Evolutionary conservation across 2,888 invertebrate genomes (phyloP).

Genomic region (Acrobasis consociella): DNA sequence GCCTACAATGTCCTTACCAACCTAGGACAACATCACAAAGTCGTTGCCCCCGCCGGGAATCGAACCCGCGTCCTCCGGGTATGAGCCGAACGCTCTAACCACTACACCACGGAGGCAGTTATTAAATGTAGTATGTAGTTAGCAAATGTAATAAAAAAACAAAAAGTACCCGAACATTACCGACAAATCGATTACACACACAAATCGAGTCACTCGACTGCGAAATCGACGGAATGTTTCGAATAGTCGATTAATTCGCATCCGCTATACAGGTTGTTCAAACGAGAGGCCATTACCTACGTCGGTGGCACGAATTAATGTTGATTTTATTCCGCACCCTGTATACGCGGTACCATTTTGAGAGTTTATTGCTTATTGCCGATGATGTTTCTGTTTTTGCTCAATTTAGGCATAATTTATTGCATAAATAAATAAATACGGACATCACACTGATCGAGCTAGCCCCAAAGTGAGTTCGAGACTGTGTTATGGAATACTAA

Average conservation of each 20-base stretch:
- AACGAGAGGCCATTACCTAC: slow-evolving; percentile 71
- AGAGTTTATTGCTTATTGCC: slow-evolving; percentile 45
- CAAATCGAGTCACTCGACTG: slow-evolving; percentile 20
- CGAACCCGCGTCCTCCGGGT: too few species aligned
- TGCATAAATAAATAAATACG: background rate
- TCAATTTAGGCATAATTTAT: slow-evolving; percentile 19
- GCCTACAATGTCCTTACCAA: too few species aligned
- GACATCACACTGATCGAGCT: too few species aligned
- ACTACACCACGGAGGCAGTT: too few species aligned
- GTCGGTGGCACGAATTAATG: slow-evolving; percentile 77
- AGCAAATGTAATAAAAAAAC: too few species aligned
- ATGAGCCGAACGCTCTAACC: too few species aligned
- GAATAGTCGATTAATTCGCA: slow-evolving; percentile 24
- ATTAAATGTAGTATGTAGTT: too few species aligned
- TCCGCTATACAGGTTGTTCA: slow-evolving; percentile 65
- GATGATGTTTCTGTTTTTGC: slow-evolving; percentile 28
- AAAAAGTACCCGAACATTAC: background rate
- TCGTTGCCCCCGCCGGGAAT: too few species aligned
- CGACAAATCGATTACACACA: background rate
- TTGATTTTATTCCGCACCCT: slow-evolving; percentile 67
- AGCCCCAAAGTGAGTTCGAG: too few species aligned
- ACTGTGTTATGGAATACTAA: too few species aligned
- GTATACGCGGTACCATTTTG: slow-evolving; percentile 42
- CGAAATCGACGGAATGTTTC: slow-evolving; percentile 22
- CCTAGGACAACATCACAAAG: too few species aligned